Conservation (phyloP, 2,797 vertebrate species). For the Lateolabrax maculatus region DNA sequence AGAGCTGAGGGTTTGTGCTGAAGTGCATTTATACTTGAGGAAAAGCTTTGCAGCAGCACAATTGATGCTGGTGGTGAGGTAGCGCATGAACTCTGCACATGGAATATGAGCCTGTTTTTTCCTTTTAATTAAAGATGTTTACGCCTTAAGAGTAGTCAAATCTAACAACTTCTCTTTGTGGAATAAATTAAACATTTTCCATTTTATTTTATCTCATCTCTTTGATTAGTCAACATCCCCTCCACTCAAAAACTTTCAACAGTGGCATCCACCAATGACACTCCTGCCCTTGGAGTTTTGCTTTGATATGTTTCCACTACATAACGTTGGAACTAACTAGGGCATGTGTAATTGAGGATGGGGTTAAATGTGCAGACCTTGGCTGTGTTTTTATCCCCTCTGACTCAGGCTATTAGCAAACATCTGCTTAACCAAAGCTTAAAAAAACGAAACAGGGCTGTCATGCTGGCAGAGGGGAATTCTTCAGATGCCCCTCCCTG, state of each 20-base stretch:
- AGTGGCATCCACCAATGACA: conserved; percentile 21
- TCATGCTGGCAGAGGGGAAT: conserved; percentile 62
- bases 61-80: conserved; percentile 35
- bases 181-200: conserved; percentile 52
- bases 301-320: conserved; percentile 45
- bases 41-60: conserved; percentile 54
- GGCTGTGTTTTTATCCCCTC: conserved; percentile 56
- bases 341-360: conserved; percentile 43
- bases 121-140: conserved; percentile 65
- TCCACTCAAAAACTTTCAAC: conserved; percentile 6
- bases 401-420: conserved; percentile 67
- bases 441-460: conserved; percentile 48
- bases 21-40: conserved; percentile 67
- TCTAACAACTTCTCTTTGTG: conserved; percentile 54
- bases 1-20: conserved; percentile 65
- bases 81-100: conserved; percentile 20
- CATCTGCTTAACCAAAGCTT: conserved; percentile 72
- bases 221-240: conserved; percentile 42
- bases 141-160: conserved; percentile 51
- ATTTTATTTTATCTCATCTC: conserved; percentile 23
- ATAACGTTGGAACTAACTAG: conserved; percentile 30
- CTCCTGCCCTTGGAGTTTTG: conserved; percentile 30
- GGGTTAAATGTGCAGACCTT: conserved; percentile 63
- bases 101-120: conserved; percentile 39
- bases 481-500: conserved; percentile 71